phyloP scores from a whole-genome alignment of 1,140 invertebrate species.

The Heliothis subflexa region DNA sequence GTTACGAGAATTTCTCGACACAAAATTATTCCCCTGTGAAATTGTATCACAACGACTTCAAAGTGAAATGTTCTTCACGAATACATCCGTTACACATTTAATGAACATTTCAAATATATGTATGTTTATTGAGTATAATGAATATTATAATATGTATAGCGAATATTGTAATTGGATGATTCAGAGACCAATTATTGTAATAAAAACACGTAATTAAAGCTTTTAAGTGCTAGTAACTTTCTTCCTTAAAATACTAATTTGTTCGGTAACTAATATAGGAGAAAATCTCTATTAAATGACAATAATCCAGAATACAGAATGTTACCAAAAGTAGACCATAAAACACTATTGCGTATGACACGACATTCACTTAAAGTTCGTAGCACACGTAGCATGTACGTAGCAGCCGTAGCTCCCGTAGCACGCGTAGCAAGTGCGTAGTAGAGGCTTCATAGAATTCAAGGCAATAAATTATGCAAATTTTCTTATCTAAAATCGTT shows the following conservation, averaged over 20 bases:
- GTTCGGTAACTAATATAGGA: too few species aligned
- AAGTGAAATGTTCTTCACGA: neutral
- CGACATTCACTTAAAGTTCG: neutral
- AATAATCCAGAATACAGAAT: too few species aligned
- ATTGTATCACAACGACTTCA: conserved; percentile 19
- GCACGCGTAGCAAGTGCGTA: neutral
- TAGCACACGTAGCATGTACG: neutral
- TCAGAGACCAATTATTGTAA: too few species aligned
- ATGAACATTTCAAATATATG: neutral
- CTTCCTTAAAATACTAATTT: too few species aligned
- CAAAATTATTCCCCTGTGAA: conserved; percentile 6
- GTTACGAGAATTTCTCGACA: conserved; percentile 22
- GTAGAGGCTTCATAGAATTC: neutral
- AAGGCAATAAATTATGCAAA: neutral
- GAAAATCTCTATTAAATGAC: too few species aligned
- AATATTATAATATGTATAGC: neutral
- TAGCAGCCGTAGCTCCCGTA: conserved; percentile 7
- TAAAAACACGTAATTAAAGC: neutral
- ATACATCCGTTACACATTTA: neutral
- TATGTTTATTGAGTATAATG: neutral
- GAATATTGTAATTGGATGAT: too few species aligned
- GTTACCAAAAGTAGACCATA: too few species aligned
- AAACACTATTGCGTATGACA: neutral
- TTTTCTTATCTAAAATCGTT: too few species aligned
- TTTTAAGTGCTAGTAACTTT: too few species aligned